Conservation (phyloP, 2,888 invertebrate genomes). For the Meteorus colon region DNA sequence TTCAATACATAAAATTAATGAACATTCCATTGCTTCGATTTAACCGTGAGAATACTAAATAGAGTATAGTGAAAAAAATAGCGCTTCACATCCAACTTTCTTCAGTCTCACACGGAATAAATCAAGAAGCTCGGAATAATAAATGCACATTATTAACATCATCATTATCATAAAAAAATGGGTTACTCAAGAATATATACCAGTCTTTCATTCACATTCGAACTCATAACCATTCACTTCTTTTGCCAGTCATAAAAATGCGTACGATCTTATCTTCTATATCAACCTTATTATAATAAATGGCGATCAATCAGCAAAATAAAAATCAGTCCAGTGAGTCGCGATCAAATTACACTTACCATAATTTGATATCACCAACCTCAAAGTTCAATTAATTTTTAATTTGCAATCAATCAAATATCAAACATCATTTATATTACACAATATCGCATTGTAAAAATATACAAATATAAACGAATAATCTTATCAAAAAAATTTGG, state of each 20-base stretch:
- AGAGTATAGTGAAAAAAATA: neutral
- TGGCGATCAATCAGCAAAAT: neutral
- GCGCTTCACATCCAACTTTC: slow-evolving; percentile 10
- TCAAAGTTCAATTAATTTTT: neutral
- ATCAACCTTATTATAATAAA: neutral
- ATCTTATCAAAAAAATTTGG: neutral
- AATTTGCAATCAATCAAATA: neutral
- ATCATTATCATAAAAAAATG: neutral
- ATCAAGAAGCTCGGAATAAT: neutral
- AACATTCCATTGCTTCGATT: slow-evolving; percentile 16
- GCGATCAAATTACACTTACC: neutral
- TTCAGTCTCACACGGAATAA: neutral
- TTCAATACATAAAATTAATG: neutral
- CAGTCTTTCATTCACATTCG: neutral
- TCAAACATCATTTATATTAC: neutral
- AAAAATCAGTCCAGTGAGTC: neutral
- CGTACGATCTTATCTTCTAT: neutral
- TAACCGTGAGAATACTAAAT: neutral
- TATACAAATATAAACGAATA: neutral
- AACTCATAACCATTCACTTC: neutral
- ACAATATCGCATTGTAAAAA: neutral
- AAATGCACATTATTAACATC: neutral
- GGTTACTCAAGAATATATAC: neutral
- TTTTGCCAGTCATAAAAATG: neutral
- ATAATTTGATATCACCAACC: neutral